These are phyloP conservation scores for Papio anubis DNA, from an alignment of 2,113 vertebrate species.

Conservation along the genomic window DNA sequence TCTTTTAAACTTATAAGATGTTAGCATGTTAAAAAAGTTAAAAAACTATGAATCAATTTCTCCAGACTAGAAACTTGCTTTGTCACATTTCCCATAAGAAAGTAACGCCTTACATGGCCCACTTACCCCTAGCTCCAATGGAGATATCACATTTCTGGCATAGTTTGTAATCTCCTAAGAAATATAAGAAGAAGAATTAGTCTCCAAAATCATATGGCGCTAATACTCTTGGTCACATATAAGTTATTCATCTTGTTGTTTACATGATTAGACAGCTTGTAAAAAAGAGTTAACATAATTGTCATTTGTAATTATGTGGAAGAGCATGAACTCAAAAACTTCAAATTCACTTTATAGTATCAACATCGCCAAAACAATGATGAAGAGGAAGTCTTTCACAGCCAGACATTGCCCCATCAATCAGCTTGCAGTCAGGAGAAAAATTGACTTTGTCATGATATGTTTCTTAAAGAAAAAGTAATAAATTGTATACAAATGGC, in stretches of 20 bases:
- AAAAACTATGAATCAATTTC: background rate
- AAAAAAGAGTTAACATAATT: conserved; percentile 72
- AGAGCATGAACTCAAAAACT: conserved; percentile 73
- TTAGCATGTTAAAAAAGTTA: background rate
- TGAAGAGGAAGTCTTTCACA: conserved; percentile 80
- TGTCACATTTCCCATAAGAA: background rate
- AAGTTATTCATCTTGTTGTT: conserved; percentile 65
- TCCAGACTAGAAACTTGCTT: background rate
- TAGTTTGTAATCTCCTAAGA: background rate
- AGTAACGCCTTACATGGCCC: background rate
- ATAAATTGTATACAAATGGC: conserved; percentile 86
- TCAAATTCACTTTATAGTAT: conserved; percentile 75
- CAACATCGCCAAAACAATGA: conserved; percentile 71
- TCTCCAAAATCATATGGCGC: background rate
- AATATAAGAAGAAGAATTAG: conserved; percentile 36
- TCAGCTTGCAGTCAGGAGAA: conserved; percentile 84
- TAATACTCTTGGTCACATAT: conserved; percentile 51
- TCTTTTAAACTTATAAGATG: background rate
- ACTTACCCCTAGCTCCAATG: background rate
- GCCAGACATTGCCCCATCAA: conserved; percentile 80
- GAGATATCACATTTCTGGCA: conserved; percentile 58
- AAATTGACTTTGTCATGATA: conserved; percentile 88
- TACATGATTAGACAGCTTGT: conserved; percentile 71
- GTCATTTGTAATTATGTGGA: conserved; percentile 78
- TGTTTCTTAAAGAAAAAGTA: conserved; percentile 87